phyloP scores from a whole-genome alignment of 2,888 invertebrate species.

The Protophormia terraenovae region DNA sequence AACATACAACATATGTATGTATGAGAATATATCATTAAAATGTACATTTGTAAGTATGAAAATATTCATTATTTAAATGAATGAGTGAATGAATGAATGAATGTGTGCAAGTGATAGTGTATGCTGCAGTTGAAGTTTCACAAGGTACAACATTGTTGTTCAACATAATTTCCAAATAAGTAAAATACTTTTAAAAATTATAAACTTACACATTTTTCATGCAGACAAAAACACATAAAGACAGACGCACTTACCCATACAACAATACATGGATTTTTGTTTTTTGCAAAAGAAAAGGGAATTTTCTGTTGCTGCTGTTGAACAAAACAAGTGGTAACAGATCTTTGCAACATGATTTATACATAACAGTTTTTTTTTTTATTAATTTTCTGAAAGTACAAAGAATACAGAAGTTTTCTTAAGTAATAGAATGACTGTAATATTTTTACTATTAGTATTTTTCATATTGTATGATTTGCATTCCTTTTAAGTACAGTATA shows the following conservation, averaged over 20 bases:
- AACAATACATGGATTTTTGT: not conserved
- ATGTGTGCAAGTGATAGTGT: not conserved
- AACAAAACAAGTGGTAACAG: slow-evolving; percentile 25
- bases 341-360: slow-evolving; percentile 46
- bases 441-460: slow-evolving; percentile 42
- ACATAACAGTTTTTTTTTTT: not conserved
- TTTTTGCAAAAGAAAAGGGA: not conserved
- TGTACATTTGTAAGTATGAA: not conserved
- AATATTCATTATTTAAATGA: not conserved
- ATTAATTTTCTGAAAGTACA: not conserved
- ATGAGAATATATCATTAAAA: not conserved
- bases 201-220: slow-evolving; percentile 15
- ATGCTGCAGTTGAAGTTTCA: slow-evolving; percentile 25
- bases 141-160: slow-evolving; percentile 37
- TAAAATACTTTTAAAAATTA: slow-evolving; percentile 16
- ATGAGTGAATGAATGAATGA: not conserved
- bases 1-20: not conserved
- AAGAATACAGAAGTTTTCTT: slow-evolving; percentile 22
- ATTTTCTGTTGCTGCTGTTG: slow-evolving; percentile 16
- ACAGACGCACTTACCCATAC: not conserved
- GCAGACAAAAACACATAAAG: not conserved
- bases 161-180: slow-evolving; percentile 32
- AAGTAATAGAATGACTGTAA: slow-evolving; percentile 52
- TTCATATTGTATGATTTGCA: not conserved
- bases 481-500: not conserved